Evolutionary conservation across 2,797 vertebrate species (phyloP).

Genomic region (Tachyglossus aculeatus): DNA sequence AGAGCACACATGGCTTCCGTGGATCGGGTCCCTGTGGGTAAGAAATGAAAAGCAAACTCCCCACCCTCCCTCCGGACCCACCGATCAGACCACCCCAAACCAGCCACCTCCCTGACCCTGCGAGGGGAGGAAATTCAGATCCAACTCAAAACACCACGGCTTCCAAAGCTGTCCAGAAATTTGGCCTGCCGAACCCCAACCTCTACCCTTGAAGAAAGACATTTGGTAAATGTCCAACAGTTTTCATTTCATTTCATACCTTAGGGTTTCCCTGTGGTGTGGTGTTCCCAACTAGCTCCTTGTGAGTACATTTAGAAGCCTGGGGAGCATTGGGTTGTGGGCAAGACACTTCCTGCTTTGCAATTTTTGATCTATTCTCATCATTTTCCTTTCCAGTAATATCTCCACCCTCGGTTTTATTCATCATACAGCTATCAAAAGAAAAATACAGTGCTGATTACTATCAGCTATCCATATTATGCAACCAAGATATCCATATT

Average conservation of each 20-base stretch:
- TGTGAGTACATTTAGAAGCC: slow-evolving; percentile 5
- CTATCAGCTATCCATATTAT: slow-evolving; percentile 14
- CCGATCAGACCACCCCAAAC: no score
- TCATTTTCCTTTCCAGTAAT: neutral
- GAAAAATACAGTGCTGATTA: slow-evolving; percentile 26
- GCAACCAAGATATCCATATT: neutral
- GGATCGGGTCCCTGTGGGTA: no score
- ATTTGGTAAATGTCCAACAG: neutral
- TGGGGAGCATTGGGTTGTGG: neutral
- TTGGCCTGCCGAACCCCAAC: no score
- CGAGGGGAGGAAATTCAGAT: no score
- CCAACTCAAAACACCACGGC: no score
- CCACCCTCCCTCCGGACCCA: no score
- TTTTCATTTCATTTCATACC: neutral
- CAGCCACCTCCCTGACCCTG: no score
- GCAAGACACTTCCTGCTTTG: neutral
- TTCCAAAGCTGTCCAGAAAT: no score
- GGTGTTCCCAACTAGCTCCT: neutral
- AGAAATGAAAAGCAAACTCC: no score
- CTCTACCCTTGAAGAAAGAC: rapidly evolving
- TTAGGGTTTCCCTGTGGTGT: neutral
- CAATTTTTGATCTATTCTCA: neutral
- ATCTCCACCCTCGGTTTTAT: slow-evolving; percentile 8
- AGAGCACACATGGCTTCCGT: no score
- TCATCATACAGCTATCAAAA: slow-evolving; percentile 24